These are phyloP conservation scores for Salvelinus namaycush DNA, from an alignment of 2,113 vertebrate species.

Conservation along the genomic window DNA sequence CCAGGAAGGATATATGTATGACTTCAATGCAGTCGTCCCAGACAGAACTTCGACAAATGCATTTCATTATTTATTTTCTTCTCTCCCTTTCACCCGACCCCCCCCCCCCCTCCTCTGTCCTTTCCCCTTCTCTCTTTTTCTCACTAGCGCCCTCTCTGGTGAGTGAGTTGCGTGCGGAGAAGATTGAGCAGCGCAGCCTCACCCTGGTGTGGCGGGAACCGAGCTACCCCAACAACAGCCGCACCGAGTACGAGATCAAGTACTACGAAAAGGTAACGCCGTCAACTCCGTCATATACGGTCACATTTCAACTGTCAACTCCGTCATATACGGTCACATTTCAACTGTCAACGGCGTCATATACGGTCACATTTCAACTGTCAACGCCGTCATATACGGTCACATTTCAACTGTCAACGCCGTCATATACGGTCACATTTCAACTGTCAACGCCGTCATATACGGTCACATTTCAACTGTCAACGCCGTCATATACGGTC, in stretches of 20 bases:
- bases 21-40: not conserved
- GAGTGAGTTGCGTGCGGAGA: slow-evolving; percentile 83
- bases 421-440: no score
- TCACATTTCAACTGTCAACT: no score
- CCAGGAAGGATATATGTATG: not conserved
- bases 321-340: no score
- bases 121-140: slow-evolving; percentile 2
- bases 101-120: not conserved
- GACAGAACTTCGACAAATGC: not conserved
- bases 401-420: no score
- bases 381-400: no score
- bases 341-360: no score
- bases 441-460: no score
- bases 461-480: no score
- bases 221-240: slow-evolving; percentile 71
- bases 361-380: no score
- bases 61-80: not conserved
- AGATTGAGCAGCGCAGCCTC: slow-evolving; percentile 87
- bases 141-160: slow-evolving; percentile 76
- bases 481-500: no score
- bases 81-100: no score
- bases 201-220: slow-evolving; percentile 88
- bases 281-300: no score
- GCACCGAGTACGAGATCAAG: slow-evolving; percentile 90
- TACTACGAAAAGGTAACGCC: slow-evolving; percentile 91